phyloP scores from a whole-genome alignment of 2,797 vertebrate genomes.

The Sebastes matsubarae region DNA sequence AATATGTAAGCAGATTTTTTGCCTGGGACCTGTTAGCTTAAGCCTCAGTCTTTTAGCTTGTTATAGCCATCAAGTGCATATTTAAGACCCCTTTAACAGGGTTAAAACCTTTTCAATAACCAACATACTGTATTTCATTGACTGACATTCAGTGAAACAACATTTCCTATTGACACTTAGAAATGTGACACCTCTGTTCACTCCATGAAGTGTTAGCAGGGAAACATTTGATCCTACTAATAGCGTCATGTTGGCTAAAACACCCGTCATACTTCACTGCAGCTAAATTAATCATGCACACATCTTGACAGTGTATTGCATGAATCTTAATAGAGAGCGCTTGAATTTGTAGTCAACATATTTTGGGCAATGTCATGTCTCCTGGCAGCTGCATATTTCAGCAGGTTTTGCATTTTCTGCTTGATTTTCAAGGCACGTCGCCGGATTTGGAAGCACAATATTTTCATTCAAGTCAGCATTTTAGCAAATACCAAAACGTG shows the following conservation, averaged over 20 bases:
- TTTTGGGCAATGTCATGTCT: constrained; percentile 30
- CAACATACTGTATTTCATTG: not conserved
- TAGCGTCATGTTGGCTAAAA: not conserved
- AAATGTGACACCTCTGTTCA: not conserved
- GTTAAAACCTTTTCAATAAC: not conserved
- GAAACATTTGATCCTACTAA: not conserved
- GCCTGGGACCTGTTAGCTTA: not conserved
- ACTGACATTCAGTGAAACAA: not conserved
- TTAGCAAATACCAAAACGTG: constrained; percentile 47
- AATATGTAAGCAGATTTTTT: not conserved
- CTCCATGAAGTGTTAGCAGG: not conserved
- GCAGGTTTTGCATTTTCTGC: constrained; percentile 47
- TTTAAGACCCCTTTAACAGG: not conserved
- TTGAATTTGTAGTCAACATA: constrained; percentile 29
- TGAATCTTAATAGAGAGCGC: constrained; percentile 24
- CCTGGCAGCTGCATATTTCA: constrained; percentile 48
- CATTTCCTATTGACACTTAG: not conserved
- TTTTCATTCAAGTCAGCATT: constrained; percentile 58
- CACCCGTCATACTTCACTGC: not conserved
- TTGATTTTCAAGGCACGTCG: constrained; percentile 48
- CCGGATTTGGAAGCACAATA: constrained; percentile 28
- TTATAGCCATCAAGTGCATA: not conserved
- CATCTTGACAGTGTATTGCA: constrained; percentile 5
- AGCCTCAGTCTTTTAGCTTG: not conserved
- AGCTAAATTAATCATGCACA: constrained; percentile 2